Base-by-base conservation (phyloP, 2,888 invertebrate genomes). In the Drosophila anceps region DNA sequence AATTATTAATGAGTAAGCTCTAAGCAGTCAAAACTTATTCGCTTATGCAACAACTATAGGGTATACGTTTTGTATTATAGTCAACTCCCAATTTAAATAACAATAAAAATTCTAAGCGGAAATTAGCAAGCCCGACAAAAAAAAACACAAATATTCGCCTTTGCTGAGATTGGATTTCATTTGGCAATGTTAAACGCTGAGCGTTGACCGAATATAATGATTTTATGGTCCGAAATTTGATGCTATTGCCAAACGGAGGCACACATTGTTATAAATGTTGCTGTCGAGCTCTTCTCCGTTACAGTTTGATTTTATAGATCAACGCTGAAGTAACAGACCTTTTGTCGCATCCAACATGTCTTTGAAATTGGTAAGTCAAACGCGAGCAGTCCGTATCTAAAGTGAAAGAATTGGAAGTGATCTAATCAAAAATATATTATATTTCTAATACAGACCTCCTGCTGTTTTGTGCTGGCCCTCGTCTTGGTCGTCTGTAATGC, bases 91-190 rank as follows among this genome's bases (percentile, higher is more conserved):
- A 81, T 81, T 81, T 85, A 84, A 88, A 86, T 82, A 72, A 68
- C 76, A 88, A 89, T 84, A 82, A 73, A 77, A 78, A 82, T 87
- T 87, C 77, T 84, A 72, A 87, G 76, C 87, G 87, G 89, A 88
- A 88, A 89, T 79, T 89, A 81, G 53, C 69, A 62, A 81, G 62
- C 57, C 63, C 48, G 61, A 60, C 67, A 55, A 59, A 57, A 69
- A 20, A 46, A 15, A n/a, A 46, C 4, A 15, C 4, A 15, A 35
- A 24, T 37, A 27, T 43, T 61, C 53, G 69, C 55, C 37, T 59
- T 67, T 59, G 64, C 43, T 41, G 41, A 60, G 78, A 73, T 77
- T 77, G 64, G 53, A 73, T 77, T 77, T 76, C 48, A 73, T 53
- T 62, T 64, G 33, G 58, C 74, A 73, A 73, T 68, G 73, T 15